phyloP scores from a whole-genome alignment of 2,113 vertebrate species.

The Caracal caracal region DNA sequence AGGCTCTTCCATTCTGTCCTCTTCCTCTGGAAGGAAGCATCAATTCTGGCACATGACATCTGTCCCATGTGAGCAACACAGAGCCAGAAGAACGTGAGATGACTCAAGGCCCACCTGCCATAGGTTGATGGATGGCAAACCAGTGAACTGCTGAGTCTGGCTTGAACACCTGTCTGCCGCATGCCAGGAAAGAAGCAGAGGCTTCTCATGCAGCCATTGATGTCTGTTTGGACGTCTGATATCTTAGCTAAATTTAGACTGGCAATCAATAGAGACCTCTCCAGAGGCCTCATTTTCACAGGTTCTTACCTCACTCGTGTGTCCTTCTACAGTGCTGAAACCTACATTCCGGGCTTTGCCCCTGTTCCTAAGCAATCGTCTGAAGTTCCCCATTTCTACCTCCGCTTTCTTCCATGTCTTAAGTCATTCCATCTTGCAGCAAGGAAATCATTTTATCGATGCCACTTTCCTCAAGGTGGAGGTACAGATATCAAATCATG shows the following conservation, averaged over 20 bases:
- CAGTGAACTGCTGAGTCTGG: not conserved
- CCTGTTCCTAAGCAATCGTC: not conserved
- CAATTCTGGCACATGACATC: not conserved
- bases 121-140: conserved; percentile 11
- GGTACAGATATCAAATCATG: not conserved
- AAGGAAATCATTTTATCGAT: not conserved
- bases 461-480: not conserved
- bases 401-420: not conserved
- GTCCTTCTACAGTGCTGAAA: not conserved
- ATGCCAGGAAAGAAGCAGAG: not conserved
- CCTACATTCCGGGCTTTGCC: not conserved
- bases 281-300: not conserved
- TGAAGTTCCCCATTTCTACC: not conserved
- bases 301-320: not conserved
- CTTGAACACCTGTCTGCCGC: not conserved
- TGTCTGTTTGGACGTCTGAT: not conserved
- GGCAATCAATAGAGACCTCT: not conserved
- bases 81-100: not conserved
- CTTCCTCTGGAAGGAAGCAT: not conserved
- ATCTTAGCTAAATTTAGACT: not conserved
- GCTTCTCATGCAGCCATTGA: not conserved
- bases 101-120: not conserved
- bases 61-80: not conserved
- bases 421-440: conserved; percentile 20
- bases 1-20: not conserved